Evolutionary conservation across 2,113 vertebrate genomes (phyloP).

Genomic region (Cnemophilus loriae): DNA sequence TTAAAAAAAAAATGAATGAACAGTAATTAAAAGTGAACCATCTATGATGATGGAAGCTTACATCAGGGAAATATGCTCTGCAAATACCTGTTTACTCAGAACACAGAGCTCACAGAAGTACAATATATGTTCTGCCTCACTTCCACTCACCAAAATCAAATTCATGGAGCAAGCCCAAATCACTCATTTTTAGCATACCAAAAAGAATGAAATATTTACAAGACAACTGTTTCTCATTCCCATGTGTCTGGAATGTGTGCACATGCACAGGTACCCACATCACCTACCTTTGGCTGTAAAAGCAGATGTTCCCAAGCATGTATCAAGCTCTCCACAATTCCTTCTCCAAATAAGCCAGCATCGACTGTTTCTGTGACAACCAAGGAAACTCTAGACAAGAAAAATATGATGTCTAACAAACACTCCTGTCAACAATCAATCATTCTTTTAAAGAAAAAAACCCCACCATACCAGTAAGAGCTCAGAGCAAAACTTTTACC

Average conservation of each 20-base stretch:
- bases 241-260: neutral
- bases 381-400: slow-evolving; percentile 85
- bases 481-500: neutral
- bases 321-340: slow-evolving; percentile 95
- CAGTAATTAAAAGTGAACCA: neutral
- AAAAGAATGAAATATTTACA: neutral
- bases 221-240: neutral
- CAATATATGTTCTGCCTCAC: accelerated
- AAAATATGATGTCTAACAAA: neutral
- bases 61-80: neutral
- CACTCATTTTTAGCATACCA: neutral
- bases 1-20: neutral
- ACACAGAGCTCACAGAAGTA: neutral
- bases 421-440: neutral
- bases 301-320: slow-evolving; percentile 96
- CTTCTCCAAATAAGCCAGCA: slow-evolving; percentile 96
- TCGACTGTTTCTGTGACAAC: slow-evolving; percentile 98
- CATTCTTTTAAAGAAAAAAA: neutral
- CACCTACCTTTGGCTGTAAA: slow-evolving; percentile 85
- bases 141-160: neutral
- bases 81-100: neutral
- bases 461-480: accelerated
- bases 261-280: neutral
- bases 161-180: neutral
- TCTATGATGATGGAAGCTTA: neutral